A percentile compares a stretch with the other conserved stretches of the same genome.
These are phyloP conservation scores for Halcyon badia DNA, from an alignment of 2,797 vertebrate genomes.

Conservation along the genomic window DNA sequence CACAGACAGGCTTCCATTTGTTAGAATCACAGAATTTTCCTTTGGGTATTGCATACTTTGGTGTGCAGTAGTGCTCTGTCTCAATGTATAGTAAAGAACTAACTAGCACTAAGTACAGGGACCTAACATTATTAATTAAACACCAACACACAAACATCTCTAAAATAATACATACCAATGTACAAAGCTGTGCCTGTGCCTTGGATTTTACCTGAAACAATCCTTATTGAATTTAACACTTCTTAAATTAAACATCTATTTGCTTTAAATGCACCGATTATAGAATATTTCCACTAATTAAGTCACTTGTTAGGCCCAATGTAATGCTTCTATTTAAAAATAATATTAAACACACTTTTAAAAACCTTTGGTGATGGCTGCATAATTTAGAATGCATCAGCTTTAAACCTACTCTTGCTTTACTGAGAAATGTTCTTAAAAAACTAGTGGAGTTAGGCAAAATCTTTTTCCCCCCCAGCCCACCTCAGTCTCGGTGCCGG, in stretches of 20 bases:
- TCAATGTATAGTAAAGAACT: slow-evolving; percentile 79
- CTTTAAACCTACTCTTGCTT: slow-evolving; percentile 12
- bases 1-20: slow-evolving; percentile 78
- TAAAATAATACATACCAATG: slow-evolving; percentile 75
- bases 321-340: slow-evolving; percentile 63
- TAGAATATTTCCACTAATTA: slow-evolving; percentile 64
- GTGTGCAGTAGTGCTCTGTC: slow-evolving; percentile 85
- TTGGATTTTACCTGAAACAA: slow-evolving; percentile 73
- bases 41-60: slow-evolving; percentile 85
- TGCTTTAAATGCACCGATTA: slow-evolving; percentile 70
- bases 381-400: slow-evolving; percentile 38
- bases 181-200: slow-evolving; percentile 77
- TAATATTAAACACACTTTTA: slow-evolving; percentile 65
- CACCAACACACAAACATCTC: slow-evolving; percentile 79
- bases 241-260: slow-evolving; percentile 62
- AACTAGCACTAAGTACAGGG: slow-evolving; percentile 77
- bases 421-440: neutral
- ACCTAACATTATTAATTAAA: slow-evolving; percentile 71
- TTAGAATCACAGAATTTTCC: slow-evolving; percentile 77
- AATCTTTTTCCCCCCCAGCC: neutral
- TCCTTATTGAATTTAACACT: slow-evolving; percentile 63
- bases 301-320: slow-evolving; percentile 65
- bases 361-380: slow-evolving; percentile 70
- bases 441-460: neutral
- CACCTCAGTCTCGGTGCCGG: rapidly evolving